Base-by-base conservation (phyloP, 2,113 vertebrate species). In the Lasiurus cinereus region DNA sequence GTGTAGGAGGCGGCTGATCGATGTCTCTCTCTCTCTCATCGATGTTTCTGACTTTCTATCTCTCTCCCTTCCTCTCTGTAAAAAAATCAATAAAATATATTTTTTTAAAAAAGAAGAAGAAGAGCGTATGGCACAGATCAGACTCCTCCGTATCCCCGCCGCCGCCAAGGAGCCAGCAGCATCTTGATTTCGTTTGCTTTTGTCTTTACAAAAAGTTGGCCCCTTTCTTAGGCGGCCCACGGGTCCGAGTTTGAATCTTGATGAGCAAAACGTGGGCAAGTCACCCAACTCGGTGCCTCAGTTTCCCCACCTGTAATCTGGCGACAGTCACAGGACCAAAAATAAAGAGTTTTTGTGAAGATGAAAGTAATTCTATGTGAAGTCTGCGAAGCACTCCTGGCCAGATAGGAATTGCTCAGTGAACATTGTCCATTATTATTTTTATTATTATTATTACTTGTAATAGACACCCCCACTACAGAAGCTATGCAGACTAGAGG, bases 241-340 rank as follows among this genome's bases (percentile, higher is more conserved):
- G 56, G 56, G 31, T 88, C 50, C 46, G 67, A 84, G 14, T 52
- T 64, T 64, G 93, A 85, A 82, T 36, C 52, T 94, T 83, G 66
- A 59, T 69, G 24, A 92, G 2, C 39, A 80, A 56, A 62, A 76
- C 29, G 12, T 39, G 36, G 50, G 16, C 24, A 82, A 80, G 74
- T 74, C 36, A 62, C 43, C 70, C 43, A 48, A 62, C 76, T 85
- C 13, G 4, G 8, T 50, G 39, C 11, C 54, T 92, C 39, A 39
- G 33, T 88, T 88, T 90, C 48, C 14, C 31, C n/a, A 52, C n/a
- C 67, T 19, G 7, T 85, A 73, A 84, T 66, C 48, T 48, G 31
- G 18, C 11, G 22, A 15, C 46, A 11, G 24, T 22, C 16, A 56
- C 13, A 39, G 39, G 14, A 64, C n/a, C 14, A 24, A 69, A 6